phyloP scores from a whole-genome alignment of 2,113 vertebrate species.

The Butorides virescens region DNA sequence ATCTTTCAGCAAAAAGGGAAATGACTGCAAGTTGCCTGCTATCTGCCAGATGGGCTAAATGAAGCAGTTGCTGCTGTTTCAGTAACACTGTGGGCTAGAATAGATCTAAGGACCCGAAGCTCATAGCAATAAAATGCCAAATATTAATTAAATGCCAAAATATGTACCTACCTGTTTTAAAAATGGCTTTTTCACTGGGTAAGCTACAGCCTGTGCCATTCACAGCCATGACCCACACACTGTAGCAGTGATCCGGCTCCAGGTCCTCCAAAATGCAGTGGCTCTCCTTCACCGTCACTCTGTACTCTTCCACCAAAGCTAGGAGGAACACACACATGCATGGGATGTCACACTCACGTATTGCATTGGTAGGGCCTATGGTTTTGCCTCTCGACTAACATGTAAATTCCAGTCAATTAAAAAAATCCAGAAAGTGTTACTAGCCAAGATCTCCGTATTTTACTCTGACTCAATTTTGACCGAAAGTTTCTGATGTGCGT shows the following conservation, averaged over 20 bases:
- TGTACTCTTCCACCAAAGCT: slow-evolving; percentile 93
- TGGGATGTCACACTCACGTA: neutral
- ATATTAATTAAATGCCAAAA: neutral
- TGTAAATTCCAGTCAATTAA: neutral
- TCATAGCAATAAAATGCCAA: neutral
- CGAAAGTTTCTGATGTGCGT: neutral
- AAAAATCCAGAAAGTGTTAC: neutral
- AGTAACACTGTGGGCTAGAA: neutral
- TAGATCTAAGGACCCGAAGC: neutral
- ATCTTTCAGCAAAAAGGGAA: neutral
- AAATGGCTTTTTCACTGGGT: slow-evolving; percentile 87
- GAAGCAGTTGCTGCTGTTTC: neutral
- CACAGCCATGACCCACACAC: slow-evolving; percentile 97
- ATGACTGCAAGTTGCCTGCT: neutral
- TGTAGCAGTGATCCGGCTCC: slow-evolving; percentile 88
- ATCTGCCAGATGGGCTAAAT: neutral
- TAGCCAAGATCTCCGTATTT: neutral
- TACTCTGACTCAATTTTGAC: neutral
- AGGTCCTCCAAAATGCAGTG: slow-evolving; percentile 94
- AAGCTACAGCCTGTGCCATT: slow-evolving; percentile 94
- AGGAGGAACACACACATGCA: neutral
- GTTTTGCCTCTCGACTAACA: neutral
- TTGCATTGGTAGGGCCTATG: neutral
- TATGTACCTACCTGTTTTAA: slow-evolving; percentile 87
- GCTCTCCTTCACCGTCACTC: slow-evolving; percentile 95